phyloP scores from a whole-genome alignment of 2,888 invertebrate species.

The Habroteleia sp. region DNA sequence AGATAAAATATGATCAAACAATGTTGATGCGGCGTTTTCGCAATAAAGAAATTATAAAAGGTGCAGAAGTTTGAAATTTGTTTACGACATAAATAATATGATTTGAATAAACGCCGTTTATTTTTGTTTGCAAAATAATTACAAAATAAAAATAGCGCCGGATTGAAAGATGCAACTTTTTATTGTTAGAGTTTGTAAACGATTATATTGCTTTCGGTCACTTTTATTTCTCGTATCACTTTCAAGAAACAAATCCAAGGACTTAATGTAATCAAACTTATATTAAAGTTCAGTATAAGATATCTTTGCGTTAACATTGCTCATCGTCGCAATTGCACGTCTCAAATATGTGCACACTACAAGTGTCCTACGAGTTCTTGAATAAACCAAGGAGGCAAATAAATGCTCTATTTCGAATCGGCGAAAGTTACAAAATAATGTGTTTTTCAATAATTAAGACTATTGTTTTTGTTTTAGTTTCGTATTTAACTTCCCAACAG shows the following conservation, averaged over 20 bases:
- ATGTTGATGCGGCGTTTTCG: no score
- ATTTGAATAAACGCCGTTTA: no score
- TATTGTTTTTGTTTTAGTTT: slow-evolving; percentile 9
- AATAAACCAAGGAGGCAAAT: slow-evolving; percentile 26
- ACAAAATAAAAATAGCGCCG: no score
- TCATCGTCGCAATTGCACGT: slow-evolving; percentile 57
- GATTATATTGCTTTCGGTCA: slow-evolving; percentile 29
- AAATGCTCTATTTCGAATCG: slow-evolving; percentile 34
- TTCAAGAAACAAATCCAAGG: slow-evolving; percentile 63
- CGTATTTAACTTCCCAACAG: no score
- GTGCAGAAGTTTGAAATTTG: no score
- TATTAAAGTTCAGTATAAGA: slow-evolving; percentile 61
- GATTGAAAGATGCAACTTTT: no score
- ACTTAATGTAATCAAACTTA: slow-evolving; percentile 63
- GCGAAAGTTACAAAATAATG: slow-evolving; percentile 18
- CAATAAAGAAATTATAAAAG: no score
- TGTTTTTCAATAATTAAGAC: no score
- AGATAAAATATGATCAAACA: no score
- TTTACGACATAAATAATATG: no score
- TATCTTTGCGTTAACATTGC: slow-evolving; percentile 61
- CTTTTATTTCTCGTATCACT: slow-evolving; percentile 64
- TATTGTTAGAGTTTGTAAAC: neutral
- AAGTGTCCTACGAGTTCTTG: slow-evolving; percentile 53
- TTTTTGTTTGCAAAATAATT: no score
- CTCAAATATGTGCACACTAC: slow-evolving; percentile 57